Evolutionary conservation across 1,140 invertebrate species (phyloP), one percentile per base, ranked within the genome.

Genomic region (Pseudomyrmex dendroicus): DNA sequence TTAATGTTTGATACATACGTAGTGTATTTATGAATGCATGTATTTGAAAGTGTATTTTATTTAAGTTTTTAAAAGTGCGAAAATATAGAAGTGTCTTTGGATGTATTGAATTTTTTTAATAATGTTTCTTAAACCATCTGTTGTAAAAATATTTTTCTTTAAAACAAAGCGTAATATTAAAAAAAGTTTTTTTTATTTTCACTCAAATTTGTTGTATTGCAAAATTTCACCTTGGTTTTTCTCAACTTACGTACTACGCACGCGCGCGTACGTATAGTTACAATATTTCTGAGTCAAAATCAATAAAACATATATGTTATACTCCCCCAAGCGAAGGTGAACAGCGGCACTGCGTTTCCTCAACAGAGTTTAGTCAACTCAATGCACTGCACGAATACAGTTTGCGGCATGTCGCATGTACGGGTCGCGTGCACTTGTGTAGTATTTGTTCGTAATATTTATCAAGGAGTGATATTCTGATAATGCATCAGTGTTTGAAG

Each of bases 281-380:
- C 73, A 68, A 80, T 64, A 83, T 68, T 85, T 83, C 80, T 83
- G 78, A 67, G 73, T 73, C 63, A 87, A 91, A 91, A 91, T 91
- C 90, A 91, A 91, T 91, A 91, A 83, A 59, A 82, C 56, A 78
- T 76, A 48, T 78, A 86, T 80, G 84, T 52, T 52, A 80, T 63
- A 63, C 20, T 35, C 35, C 35, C 35, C 35, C 5, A 35, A 35
- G 7, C 12, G 17, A 15, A 72, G 20, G 56, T 84, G 78, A 82
- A 84, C 73, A 85, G 87, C 77, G 78, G 74, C 76, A 84, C 61
- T 77, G 85, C 86, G 84, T 52, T 84, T 17, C 56, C 20, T 57
- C 46, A 25, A n/a, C 0, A 83, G 68, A 62, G 77, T 89, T 90
- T 86, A 88, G 87, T 90, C 83, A 85, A 86, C 83, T 73, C 88